Evolutionary conservation across 2,888 invertebrate species (phyloP), one percentile per base, ranked within the genome.

Genomic region (Heteromyza rotundicornis): DNA sequence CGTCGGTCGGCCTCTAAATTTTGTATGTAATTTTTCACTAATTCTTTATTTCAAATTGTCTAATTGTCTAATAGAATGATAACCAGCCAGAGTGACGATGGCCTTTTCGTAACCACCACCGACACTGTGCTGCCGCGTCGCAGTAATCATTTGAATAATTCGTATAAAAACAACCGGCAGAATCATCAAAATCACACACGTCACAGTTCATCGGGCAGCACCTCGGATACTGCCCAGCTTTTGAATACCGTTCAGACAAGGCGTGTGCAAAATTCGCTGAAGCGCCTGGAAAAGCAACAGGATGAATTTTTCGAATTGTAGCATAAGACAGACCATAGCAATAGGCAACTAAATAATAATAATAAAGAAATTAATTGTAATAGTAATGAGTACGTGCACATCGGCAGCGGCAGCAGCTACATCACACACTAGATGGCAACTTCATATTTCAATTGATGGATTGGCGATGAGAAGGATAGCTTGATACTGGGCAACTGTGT

Each of bases 221-320:
- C 86, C 77, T 78, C 85, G 79, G 81, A 84, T 62, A 81, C 82
- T 49, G 80, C 79, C 63, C 80, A 82, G 62, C 73, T 82, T 27
- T 65, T 83, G 51, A 89, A 92, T 35, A 89, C 92, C 76, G 92
- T 93, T 40, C 92, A 93, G 81, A 92, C 93, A 36, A 88, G 90
- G 69, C 89, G 89, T 74, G 90, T 95, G 22, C 90, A 90, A 80
- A 90, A 89, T 68, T 94, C 94, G 3, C 83, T 95, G 68, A 90
- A 91, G 80, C 89, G 92, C 75, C 86, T 94, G 68, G 93, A 94
- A 84, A 87, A 91, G 74, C 89, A 92, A 77, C 94, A 95, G 79
- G 95, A 95, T 75, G 94, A 95, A 81, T 88, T 95, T 79, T 95
- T 94, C 83, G 93, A 95, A 84, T 91, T 95, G 90, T 95, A 94